phyloP scores from a whole-genome alignment of 1,140 invertebrate species.

The Tenebrio molitor region DNA sequence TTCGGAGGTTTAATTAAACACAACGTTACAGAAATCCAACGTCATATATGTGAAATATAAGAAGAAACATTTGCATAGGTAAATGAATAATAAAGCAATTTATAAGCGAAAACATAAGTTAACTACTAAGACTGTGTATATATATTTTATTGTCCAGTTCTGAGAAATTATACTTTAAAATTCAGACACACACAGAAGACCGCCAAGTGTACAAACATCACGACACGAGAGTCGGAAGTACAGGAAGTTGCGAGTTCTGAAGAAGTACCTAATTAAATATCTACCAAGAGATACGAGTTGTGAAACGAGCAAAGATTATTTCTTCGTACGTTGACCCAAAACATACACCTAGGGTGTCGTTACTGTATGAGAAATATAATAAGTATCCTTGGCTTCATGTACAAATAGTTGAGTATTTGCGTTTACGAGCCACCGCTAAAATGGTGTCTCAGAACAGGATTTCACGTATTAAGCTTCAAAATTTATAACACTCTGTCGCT shows the following conservation, averaged over 20 bases:
- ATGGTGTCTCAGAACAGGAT: no score
- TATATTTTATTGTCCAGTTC: conserved; percentile 36
- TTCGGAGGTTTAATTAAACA: conserved; percentile 13
- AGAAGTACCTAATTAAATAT: conserved; percentile 33
- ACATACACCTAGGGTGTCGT: conserved; percentile 26
- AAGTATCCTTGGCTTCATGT: neutral
- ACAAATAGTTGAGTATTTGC: neutral
- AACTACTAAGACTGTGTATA: conserved; percentile 18
- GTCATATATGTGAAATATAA: conserved; percentile 16
- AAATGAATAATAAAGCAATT: conserved; percentile 42
- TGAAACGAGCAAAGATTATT: conserved; percentile 25
- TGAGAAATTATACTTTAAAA: conserved; percentile 45
- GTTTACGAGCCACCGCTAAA: no score
- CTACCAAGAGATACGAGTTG: conserved; percentile 9
- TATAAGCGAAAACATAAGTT: conserved; percentile 31
- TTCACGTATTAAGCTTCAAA: no score
- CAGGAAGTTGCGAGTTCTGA: conserved; percentile 27
- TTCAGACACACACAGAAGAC: conserved; percentile 11
- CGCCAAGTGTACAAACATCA: conserved; percentile 17
- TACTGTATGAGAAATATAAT: conserved; percentile 22
- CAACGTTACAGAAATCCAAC: neutral
- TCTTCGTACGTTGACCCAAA: conserved; percentile 22
- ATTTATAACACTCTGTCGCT: no score
- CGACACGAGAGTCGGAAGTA: conserved; percentile 22
- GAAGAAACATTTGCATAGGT: conserved; percentile 29